A percentile compares a stretch with the other conserved stretches of the same genome.
Conservation (phyloP, 2,113 vertebrate species). For the Limanda limanda region DNA sequence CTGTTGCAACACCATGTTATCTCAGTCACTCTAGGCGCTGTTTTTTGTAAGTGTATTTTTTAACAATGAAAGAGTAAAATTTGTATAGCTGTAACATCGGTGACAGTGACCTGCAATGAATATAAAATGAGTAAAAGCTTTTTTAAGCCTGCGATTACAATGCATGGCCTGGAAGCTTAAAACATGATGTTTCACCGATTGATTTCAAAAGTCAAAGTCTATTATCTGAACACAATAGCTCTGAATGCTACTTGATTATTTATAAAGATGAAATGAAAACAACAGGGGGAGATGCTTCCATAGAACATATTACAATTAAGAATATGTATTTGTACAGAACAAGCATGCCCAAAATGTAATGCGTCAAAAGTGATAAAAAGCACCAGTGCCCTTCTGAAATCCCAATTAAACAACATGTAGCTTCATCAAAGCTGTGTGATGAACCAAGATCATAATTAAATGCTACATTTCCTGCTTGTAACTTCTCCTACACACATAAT, state of each 20-base stretch:
- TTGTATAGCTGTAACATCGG: constrained; percentile 26
- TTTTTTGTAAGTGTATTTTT: constrained; percentile 52
- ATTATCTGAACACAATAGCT: neutral
- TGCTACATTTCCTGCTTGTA: constrained; percentile 25
- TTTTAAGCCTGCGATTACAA: constrained; percentile 16
- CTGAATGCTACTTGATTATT: neutral
- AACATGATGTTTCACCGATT: neutral
- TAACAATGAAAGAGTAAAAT: constrained; percentile 40
- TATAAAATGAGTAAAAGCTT: constrained; percentile 6
- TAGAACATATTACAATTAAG: too few relatives aligned
- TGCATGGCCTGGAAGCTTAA: neutral
- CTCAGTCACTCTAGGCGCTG: constrained; percentile 55
- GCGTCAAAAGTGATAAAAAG: neutral
- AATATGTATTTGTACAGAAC: neutral
- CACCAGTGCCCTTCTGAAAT: neutral
- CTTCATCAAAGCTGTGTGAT: constrained; percentile 26
- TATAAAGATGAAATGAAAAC: neutral
- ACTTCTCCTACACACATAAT: constrained; percentile 29
- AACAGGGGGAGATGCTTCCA: neutral
- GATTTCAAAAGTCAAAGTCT: neutral
- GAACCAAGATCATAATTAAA: constrained; percentile 21
- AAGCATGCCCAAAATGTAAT: neutral
- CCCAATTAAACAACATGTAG: neutral
- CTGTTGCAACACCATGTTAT: constrained; percentile 59
- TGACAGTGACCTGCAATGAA: constrained; percentile 46